Conservation (phyloP, 2,113 vertebrate genomes). For the Recurvirostra avosetta region DNA sequence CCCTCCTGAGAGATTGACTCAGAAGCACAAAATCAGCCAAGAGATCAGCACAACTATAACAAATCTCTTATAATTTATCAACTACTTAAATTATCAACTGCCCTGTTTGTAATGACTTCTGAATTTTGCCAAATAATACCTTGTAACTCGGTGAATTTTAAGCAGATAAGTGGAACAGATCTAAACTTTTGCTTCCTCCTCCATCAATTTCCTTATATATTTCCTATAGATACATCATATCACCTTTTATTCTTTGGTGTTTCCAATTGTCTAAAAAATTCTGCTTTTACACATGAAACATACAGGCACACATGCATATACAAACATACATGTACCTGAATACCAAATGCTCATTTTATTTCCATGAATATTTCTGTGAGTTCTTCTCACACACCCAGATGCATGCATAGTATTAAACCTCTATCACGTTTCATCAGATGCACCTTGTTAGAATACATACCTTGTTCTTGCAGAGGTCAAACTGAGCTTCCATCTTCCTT, state of each 20-base stretch:
- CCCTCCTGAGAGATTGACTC: neutral
- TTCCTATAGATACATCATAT: neutral
- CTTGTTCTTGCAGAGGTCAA: neutral
- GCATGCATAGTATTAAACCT: neutral
- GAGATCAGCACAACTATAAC: neutral
- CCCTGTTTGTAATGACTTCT: neutral
- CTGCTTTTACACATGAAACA: neutral
- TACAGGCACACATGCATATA: neutral
- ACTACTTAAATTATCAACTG: neutral
- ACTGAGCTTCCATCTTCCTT: neutral
- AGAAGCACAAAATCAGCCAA: neutral
- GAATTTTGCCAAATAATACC: neutral
- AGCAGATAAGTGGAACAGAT: neutral
- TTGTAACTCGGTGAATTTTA: neutral
- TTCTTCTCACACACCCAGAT: neutral
- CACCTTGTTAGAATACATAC: neutral
- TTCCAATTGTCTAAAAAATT: neutral
- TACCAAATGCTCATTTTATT: neutral
- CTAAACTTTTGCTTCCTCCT: neutral
- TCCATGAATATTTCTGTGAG: neutral
- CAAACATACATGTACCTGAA: neutral
- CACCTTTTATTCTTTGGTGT: neutral
- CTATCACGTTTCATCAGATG: neutral
- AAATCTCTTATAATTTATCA: neutral
- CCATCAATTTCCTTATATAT: neutral